A percentile compares a stretch with the other conserved stretches of the same genome.
Evolutionary conservation across 2,113 vertebrate species (phyloP).

Genomic region (Shinisaurus crocodilurus): DNA sequence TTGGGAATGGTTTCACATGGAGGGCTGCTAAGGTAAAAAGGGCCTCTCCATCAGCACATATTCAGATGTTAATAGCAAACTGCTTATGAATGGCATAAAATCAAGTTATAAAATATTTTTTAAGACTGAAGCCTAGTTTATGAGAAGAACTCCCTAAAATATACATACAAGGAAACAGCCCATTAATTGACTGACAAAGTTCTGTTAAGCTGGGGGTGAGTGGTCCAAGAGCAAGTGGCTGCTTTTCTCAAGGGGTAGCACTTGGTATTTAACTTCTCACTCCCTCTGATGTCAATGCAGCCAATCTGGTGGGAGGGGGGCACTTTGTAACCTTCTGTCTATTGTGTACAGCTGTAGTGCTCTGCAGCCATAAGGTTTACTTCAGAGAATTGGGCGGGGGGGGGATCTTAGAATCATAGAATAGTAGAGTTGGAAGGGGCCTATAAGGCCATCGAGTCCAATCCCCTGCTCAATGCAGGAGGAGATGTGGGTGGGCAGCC

Average conservation of each 20-base stretch:
- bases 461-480: too few species aligned
- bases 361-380: background rate
- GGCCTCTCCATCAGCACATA: background rate
- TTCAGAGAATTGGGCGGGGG: background rate
- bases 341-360: background rate
- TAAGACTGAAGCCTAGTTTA: background rate
- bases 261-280: background rate
- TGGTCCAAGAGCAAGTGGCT: background rate
- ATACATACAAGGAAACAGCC: background rate
- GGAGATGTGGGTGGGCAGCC: too few species aligned
- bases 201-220: background rate
- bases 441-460: too few species aligned
- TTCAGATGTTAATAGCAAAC: conserved; percentile 42
- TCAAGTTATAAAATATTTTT: conserved; percentile 5
- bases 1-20: conserved; percentile 51
- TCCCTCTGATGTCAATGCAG: background rate
- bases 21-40: conserved; percentile 8
- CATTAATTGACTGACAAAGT: background rate
- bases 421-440: too few species aligned
- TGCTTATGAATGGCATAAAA: conserved; percentile 21
- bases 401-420: too few species aligned
- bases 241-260: background rate
- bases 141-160: background rate
- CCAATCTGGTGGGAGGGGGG: background rate
- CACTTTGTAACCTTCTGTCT: background rate